Evolutionary conservation across 1,140 invertebrate genomes (phyloP).

Genomic region (Latrodectus geometricus): DNA sequence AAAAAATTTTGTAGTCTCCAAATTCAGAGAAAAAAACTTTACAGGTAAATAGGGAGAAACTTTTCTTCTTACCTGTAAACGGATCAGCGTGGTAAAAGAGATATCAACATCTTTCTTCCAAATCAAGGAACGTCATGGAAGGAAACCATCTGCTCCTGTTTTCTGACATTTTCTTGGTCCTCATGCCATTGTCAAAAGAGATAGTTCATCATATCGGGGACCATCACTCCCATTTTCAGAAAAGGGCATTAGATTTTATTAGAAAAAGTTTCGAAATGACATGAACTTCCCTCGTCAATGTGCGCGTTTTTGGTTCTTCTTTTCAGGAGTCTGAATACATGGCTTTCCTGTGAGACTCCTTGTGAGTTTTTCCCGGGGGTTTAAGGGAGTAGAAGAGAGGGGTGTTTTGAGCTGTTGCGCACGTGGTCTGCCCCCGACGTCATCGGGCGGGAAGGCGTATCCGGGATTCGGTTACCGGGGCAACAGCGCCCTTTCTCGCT

Average conservation of each 20-base stretch:
- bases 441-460: conserved; percentile 38
- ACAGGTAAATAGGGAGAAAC: too few relatives aligned
- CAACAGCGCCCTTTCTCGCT: conserved; percentile 19
- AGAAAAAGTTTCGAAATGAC: background rate
- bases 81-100: background rate
- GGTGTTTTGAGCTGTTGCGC: conserved; percentile 31
- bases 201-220: background rate
- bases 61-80: conserved; percentile 21
- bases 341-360: background rate
- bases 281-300: background rate
- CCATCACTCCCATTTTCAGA: background rate
- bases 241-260: background rate
- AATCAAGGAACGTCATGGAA: background rate
- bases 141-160: conserved; percentile 17
- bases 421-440: conserved; percentile 53
- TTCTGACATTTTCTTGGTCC: background rate
- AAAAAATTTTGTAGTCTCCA: too few relatives aligned
- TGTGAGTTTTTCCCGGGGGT: conserved; percentile 30
- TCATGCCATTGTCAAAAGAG: conserved; percentile 42
- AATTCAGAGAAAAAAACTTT: too few relatives aligned
- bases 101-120: conserved; percentile 3
- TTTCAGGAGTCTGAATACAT: conserved; percentile 1
- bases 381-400: background rate
- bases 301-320: background rate
- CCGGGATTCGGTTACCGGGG: conserved; percentile 35